Conservation (phyloP, 2,797 vertebrate species). For the Acrocephalus scirpaceus region DNA sequence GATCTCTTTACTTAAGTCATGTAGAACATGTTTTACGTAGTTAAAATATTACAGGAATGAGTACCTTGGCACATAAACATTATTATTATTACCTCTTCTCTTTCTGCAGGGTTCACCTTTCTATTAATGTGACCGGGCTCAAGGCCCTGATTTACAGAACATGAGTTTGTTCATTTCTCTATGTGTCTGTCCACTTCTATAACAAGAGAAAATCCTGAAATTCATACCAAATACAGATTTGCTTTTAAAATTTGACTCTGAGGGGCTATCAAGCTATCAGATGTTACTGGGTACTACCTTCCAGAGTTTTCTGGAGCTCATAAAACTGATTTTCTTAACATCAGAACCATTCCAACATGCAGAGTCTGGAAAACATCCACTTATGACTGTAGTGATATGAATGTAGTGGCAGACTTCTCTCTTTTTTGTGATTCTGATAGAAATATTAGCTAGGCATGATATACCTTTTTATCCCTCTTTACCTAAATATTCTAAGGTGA, state of each 20-base stretch:
- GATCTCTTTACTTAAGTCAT: neutral
- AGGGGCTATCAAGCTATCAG: neutral
- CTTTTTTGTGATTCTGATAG: neutral
- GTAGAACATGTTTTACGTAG: neutral
- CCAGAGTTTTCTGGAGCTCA: neutral
- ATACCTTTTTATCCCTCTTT: neutral
- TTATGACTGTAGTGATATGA: neutral
- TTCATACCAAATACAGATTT: neutral
- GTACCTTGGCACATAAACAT: neutral
- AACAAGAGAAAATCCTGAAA: neutral
- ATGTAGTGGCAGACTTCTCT: neutral
- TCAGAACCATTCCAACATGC: neutral
- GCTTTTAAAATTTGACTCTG: neutral
- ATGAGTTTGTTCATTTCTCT: neutral
- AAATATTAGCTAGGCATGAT: neutral
- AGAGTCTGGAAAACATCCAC: neutral
- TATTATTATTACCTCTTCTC: neutral
- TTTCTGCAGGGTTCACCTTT: neutral
- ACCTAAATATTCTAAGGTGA: neutral
- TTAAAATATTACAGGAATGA: neutral
- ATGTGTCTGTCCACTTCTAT: neutral
- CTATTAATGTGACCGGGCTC: neutral
- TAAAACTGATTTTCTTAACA: neutral
- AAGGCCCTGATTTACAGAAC: neutral
- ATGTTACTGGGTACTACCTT: neutral